Evolutionary conservation across 2,113 vertebrate species (phyloP).

Genomic region (Nansenia antarctica): DNA sequence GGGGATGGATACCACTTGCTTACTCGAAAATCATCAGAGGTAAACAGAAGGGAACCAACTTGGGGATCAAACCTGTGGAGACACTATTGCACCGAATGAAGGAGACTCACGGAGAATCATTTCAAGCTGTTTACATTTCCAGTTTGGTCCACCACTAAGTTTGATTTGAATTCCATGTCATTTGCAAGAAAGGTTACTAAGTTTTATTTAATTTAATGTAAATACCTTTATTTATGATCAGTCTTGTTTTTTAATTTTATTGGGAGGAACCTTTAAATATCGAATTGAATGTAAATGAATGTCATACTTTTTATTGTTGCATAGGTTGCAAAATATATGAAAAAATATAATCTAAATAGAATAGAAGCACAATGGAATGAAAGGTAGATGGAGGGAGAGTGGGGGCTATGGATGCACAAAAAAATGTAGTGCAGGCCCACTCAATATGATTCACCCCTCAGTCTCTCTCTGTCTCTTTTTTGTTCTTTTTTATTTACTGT

Average conservation of each 20-base stretch:
- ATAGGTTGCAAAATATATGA: conserved; percentile 8
- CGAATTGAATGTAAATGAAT: conserved; percentile 25
- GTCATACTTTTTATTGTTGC: not conserved
- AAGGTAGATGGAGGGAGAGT: conserved; percentile 3
- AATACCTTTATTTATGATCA: not conserved
- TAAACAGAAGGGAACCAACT: not conserved
- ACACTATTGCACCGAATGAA: conserved; percentile 26
- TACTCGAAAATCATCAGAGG: not conserved
- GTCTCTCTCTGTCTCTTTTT: too few species aligned
- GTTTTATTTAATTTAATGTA: not conserved
- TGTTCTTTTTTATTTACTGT: not conserved
- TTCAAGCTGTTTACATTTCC: conserved; percentile 29
- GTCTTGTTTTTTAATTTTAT: not conserved
- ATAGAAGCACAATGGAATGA: conserved; percentile 29
- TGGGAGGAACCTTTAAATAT: too few species aligned
- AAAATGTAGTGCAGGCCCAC: too few species aligned
- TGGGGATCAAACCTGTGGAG: not conserved
- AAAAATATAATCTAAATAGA: not conserved
- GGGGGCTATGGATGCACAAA: not conserved
- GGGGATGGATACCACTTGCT: conserved; percentile 12
- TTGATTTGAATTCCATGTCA: conserved; percentile 25
- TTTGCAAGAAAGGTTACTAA: conserved; percentile 10
- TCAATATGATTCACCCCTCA: not conserved
- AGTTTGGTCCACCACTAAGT: conserved; percentile 18
- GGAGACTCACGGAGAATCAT: conserved; percentile 11